A percentile compares a stretch with the other conserved stretches of the same genome.
Evolutionary conservation across 2,888 invertebrate genomes (phyloP).

Genomic region (Endomychus coccineus): DNA sequence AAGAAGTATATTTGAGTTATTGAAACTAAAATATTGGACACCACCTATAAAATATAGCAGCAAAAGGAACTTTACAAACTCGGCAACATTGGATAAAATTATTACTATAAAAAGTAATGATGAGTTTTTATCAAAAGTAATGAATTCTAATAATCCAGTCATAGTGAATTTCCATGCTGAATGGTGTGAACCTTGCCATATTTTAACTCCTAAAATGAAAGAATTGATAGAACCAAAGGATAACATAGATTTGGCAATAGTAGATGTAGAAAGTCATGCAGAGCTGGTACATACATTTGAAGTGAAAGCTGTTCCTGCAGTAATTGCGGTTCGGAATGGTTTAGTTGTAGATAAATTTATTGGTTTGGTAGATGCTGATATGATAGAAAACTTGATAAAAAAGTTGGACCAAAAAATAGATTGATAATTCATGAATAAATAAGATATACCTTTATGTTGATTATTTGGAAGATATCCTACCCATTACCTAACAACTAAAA

Average conservation of each 20-base stretch:
- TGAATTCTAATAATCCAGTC: conserved; percentile 78
- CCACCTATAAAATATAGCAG: neutral
- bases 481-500: too few species aligned
- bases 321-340: conserved; percentile 74
- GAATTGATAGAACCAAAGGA: conserved; percentile 66
- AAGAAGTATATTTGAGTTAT: neutral
- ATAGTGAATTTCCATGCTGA: conserved; percentile 87
- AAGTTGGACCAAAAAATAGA: conserved; percentile 47
- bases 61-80: conserved; percentile 10
- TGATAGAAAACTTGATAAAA: conserved; percentile 71
- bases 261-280: conserved; percentile 75
- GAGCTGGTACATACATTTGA: conserved; percentile 75
- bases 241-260: conserved; percentile 69
- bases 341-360: conserved; percentile 82
- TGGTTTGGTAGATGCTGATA: conserved; percentile 72
- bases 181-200: conserved; percentile 87
- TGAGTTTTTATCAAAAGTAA: conserved; percentile 73
- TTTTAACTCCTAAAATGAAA: conserved; percentile 73
- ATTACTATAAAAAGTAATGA: conserved; percentile 61
- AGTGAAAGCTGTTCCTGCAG: conserved; percentile 77
- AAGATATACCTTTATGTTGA: too few species aligned
- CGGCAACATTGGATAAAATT: conserved; percentile 35
- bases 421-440: too few species aligned
- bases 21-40: neutral
- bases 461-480: too few species aligned